phyloP scores from a whole-genome alignment of 1,140 invertebrate genomes.

The Camponotus vicinus region DNA sequence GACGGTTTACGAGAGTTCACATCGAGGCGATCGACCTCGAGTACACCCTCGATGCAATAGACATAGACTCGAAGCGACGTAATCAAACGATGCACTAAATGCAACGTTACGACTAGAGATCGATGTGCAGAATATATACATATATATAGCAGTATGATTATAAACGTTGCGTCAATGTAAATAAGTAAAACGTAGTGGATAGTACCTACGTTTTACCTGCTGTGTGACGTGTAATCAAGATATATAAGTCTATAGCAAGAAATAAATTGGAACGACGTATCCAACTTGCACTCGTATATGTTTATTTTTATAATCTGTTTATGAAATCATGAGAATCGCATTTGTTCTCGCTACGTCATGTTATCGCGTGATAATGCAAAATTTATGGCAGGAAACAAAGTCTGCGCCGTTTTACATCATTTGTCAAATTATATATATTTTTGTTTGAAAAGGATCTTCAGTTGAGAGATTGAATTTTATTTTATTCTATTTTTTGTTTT shows the following conservation, averaged over 20 bases:
- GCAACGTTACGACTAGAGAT: conserved; percentile 51
- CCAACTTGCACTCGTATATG: neutral
- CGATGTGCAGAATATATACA: conserved; percentile 16
- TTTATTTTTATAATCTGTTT: neutral
- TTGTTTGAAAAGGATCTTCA: neutral
- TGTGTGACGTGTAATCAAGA: neutral
- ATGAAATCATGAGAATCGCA: neutral
- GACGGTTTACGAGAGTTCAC: conserved; percentile 37
- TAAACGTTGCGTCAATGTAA: neutral
- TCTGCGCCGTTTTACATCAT: neutral
- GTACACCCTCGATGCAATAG: conserved; percentile 49
- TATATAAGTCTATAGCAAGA: neutral
- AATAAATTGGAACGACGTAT: neutral
- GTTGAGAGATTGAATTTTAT: neutral
- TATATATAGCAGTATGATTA: conserved; percentile 13
- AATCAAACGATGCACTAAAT: conserved; percentile 59
- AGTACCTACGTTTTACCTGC: conserved; percentile 5
- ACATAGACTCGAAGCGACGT: conserved; percentile 41
- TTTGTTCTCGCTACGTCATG: neutral
- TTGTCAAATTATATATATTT: neutral
- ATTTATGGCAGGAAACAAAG: neutral
- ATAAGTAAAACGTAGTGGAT: conserved; percentile 29
- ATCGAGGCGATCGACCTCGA: conserved; percentile 56
- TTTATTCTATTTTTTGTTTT: neutral
- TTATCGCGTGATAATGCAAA: conserved; percentile 35